Evolutionary conservation across 2,888 invertebrate genomes (phyloP).

Genomic region (Anagyrus pseudococci): DNA sequence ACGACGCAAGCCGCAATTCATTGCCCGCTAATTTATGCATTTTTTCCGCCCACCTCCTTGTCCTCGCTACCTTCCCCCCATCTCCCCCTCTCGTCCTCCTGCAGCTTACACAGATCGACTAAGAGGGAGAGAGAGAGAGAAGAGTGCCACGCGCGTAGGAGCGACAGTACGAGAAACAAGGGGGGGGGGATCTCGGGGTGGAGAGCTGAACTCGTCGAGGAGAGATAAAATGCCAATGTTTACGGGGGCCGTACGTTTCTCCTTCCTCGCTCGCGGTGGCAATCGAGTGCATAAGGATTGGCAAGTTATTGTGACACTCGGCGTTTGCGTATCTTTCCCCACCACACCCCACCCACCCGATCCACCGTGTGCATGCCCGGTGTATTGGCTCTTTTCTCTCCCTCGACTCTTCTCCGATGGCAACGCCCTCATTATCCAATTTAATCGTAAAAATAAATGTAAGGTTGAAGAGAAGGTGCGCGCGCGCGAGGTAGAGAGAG

Average conservation of each 20-base stretch:
- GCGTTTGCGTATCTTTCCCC: conserved; percentile 42
- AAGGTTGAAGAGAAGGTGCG: conserved; percentile 29
- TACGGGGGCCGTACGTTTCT: conserved; percentile 48
- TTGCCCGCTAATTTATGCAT: conserved; percentile 26
- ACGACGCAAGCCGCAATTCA: conserved; percentile 16
- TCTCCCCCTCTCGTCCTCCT: background rate
- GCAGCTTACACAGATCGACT: background rate
- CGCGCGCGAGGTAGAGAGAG: conserved; percentile 31
- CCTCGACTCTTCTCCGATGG: too few relatives aligned
- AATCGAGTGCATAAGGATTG: conserved; percentile 45
- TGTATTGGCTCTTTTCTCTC: too few relatives aligned
- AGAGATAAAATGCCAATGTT: conserved; percentile 52
- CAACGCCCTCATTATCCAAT: conserved; percentile 46
- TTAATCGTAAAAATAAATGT: conserved; percentile 39
- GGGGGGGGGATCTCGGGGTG: conserved; percentile 16
- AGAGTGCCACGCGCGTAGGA: conserved; percentile 9
- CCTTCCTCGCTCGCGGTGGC: conserved; percentile 38
- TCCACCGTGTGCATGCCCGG: too few relatives aligned
- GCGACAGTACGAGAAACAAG: conserved; percentile 26
- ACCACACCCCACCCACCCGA: conserved; percentile 4
- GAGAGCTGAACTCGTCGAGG: conserved; percentile 35
- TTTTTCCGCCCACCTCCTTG: conserved; percentile 4
- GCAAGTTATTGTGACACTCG: conserved; percentile 45
- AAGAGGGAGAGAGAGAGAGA: conserved; percentile 16
- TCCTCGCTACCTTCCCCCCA: background rate